Evolutionary conservation across 2,888 invertebrate species (phyloP), one percentile per base, ranked within the genome.

Genomic region (Mythimna ferrago): DNA sequence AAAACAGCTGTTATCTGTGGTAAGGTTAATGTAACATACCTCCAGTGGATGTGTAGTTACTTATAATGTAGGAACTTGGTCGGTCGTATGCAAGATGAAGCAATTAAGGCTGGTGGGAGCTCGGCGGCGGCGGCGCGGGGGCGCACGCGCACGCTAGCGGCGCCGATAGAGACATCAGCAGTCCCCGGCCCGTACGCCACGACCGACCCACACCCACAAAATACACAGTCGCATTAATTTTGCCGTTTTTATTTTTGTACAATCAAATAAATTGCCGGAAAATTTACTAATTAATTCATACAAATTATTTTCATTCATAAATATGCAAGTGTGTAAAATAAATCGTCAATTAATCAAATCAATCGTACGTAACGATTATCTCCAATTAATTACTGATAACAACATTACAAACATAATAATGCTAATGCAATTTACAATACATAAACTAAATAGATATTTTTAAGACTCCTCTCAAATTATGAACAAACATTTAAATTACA

Each of bases 161-260:
- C 93, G 94, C 92, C 94, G 93, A 96, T 95, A 95, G 94, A 96
- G 96, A 95, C 95, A 96, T 96, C 96, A 95, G 89, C 87, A 83
- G 51, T 48, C 51, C 51, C 51, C 51, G 51, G 86, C 85, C 84
- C 88, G 88, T 89, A 87, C 89, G 88, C 89, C 86, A 82, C 83
- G 79, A 87, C 76, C 71, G 21, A 80, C 74, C 65, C 73, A 84
- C 76, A 79, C 72, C 60, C 77, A 84, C 85, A 79, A 76, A 71
- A 82, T 73, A 71, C 56, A 73, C 62, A 77, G 73, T 56, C 69
- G 77, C 72, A 71, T 83, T 83, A 53, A 69, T 71, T 67, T 69
- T 68, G 21, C 57, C 35, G 61, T 62, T 65, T 54, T 71, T 71
- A 7, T 62, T 71, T 72, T 77, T 51, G 41, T 67, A 35, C 54